Base-by-base conservation (phyloP, 2,888 invertebrate genomes). In the Diarsia dahlii region DNA sequence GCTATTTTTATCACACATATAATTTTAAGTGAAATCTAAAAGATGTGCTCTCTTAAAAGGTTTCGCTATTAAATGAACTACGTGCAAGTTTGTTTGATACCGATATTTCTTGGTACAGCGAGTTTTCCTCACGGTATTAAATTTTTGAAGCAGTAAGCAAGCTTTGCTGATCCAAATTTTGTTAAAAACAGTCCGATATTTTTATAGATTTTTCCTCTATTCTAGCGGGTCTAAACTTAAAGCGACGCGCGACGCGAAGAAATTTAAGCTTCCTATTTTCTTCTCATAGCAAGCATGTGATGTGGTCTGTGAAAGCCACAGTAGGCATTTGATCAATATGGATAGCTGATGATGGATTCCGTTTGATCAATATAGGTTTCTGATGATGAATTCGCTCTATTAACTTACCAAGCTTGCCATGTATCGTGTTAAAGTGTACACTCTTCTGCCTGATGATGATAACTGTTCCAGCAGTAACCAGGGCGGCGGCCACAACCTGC, bases 321-420 rank as follows among this genome's bases (percentile, higher is more conserved):
- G 2, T 56, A 23, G 6, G 13, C 13, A 28, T 13, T 56, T 1
- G 56, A 56, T 23, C 5, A 23, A n/a, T n/a, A n/a, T n/a, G n/a
- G n/a, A n/a, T n/a, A n/a, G n/a, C n/a, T n/a, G n/a, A n/a, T n/a
- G n/a, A n/a, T n/a, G n/a, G n/a, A n/a, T n/a, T n/a, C n/a, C n/a
- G n/a, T n/a, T n/a, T n/a, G n/a, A n/a, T n/a, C n/a, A n/a, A 18
- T 23, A 23, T n/a, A 18, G 5, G 12, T 6, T 15, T 1, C 46
- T 5, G 20, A 23, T 20, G 15, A 18, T 20, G 1, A 20, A 52
- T 45, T 28, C 50, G 18, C 39, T n/a, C 0, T 45, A 0, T 34
- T 1, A 12, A 45, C 69, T 18, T 72, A 82, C 92, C 92, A 73
- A 90, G 84, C 71, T 81, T 84, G 45, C 91, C 91, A 83, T 92